Percentiles rank a stretch among this genome's conserved stretches.
Conservation (phyloP, 2,888 invertebrate genomes). For the Eupithecia insigniata region DNA sequence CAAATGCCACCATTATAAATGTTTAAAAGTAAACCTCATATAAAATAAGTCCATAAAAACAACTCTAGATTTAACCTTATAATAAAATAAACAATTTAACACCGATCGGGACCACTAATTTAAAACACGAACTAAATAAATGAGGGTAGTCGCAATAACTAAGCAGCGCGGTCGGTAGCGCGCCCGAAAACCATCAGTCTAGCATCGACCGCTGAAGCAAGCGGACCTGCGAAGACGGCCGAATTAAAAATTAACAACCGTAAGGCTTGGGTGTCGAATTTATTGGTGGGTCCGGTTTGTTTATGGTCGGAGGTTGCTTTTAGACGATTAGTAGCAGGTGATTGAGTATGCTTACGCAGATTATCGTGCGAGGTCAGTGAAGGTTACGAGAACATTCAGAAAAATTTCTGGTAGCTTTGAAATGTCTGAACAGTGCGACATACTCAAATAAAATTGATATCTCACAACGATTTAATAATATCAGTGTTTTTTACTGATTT, state of each 20-base stretch:
- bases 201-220: slow-evolving; percentile 66
- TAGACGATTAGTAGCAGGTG: slow-evolving; percentile 68
- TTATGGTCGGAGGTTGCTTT: slow-evolving; percentile 67
- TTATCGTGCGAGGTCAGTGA: slow-evolving; percentile 13
- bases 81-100: slow-evolving; percentile 54
- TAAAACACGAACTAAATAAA: slow-evolving; percentile 74
- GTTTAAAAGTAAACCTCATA: background rate
- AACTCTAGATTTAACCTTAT: slow-evolving; percentile 29
- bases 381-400: background rate
- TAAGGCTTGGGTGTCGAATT: slow-evolving; percentile 63
- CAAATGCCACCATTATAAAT: background rate
- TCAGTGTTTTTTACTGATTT: background rate
- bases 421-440: background rate
- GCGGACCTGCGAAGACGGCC: slow-evolving; percentile 65
- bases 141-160: slow-evolving; percentile 80
- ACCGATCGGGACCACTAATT: slow-evolving; percentile 64
- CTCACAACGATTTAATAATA: background rate
- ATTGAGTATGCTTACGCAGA: slow-evolving; percentile 49
- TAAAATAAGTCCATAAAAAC: slow-evolving; percentile 11
- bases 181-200: slow-evolving; percentile 73
- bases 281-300: slow-evolving; percentile 70
- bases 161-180: slow-evolving; percentile 70
- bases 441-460: background rate
- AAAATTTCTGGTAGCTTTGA: background rate
- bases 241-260: slow-evolving; percentile 78